Conservation (phyloP, 2,888 invertebrate species). For the Sesia bembeciformis region DNA sequence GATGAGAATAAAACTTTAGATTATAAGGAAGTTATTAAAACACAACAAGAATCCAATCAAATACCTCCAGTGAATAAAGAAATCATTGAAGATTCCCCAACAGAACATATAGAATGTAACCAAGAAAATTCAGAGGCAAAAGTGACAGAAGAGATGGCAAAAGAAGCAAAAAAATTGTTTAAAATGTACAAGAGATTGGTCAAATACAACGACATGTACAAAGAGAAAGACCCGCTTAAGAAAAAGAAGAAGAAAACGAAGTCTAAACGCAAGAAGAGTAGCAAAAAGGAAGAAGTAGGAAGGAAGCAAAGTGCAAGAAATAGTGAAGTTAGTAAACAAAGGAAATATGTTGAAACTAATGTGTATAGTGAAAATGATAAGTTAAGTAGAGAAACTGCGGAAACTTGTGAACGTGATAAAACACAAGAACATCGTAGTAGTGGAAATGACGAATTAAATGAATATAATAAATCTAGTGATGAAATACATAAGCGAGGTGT, state of each 20-base stretch:
- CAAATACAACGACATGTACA: constrained; percentile 51
- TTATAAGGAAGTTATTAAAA: background rate
- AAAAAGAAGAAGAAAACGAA: constrained; percentile 49
- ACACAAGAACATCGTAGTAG: no score
- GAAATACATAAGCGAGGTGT: no score
- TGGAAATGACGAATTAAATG: no score
- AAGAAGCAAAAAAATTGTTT: constrained; percentile 57
- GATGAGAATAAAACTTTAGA: constrained; percentile 3
- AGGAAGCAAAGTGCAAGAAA: background rate
- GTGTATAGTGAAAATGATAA: background rate
- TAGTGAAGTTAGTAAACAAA: background rate
- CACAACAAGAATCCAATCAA: background rate
- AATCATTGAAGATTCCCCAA: constrained; percentile 10
- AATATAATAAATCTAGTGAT: no score
- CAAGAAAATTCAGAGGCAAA: background rate
- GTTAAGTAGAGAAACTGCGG: no score
- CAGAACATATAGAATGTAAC: constrained; percentile 8
- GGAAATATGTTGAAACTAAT: background rate
- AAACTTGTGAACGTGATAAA: no score
- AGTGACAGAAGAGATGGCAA: constrained; percentile 41
- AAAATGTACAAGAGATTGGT: constrained; percentile 64
- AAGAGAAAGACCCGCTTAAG: constrained; percentile 33
- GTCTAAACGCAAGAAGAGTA: constrained; percentile 15
- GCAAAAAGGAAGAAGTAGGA: background rate
- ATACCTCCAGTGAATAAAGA: background rate